Evolutionary conservation across 2,888 invertebrate genomes (phyloP), one percentile per base, ranked within the genome.

Genomic region (Antheraea assamensis): DNA sequence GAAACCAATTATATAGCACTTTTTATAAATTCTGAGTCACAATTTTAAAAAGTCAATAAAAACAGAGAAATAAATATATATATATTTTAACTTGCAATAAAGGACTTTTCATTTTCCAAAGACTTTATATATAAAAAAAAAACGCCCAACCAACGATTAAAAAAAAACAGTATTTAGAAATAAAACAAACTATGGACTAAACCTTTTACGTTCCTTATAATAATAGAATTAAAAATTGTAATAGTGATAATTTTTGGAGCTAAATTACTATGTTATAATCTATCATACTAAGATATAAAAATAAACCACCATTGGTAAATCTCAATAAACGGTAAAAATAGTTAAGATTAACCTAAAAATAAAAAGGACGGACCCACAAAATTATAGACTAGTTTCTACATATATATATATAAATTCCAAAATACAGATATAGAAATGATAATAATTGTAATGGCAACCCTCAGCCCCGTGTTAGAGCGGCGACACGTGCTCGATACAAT

Each of bases 291-390:
- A 35, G 21, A 68, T 35, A 35, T 35, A 68, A 35, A 64, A 35
- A 68, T 68, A 68, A 68, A 21, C 68, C 68, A 35, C 68, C 19
- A 68, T 68, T 35, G 68, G 68, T 35, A 68, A 68, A 35, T 35
- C 31, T 68, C 35, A 35, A 68, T 68, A 68, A 68, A 68, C 35
- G 35, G 35, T 68, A 68, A 68, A 64, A 35, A 68, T 68, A 35
- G 21, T 35, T 35, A 35, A 21, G 17, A 68, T 68, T 68, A 68
- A 68, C 21, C 35, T 68, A 68, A n/a, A 68, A 2, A 68, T 68
- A 24, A 64, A 52, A 58, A 68, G 68, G 68, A 68, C 35, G 68
- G 68, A 35, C 68, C 68, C 68, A 68, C 68, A 68, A 68, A 68
- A 19, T 2, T 68, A 68, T 68, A 68, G 68, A 68, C 68, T 68